Evolutionary conservation across 1,140 invertebrate genomes (phyloP), one percentile per base, ranked within the genome.

Genomic region (Bombus soroeensis): DNA sequence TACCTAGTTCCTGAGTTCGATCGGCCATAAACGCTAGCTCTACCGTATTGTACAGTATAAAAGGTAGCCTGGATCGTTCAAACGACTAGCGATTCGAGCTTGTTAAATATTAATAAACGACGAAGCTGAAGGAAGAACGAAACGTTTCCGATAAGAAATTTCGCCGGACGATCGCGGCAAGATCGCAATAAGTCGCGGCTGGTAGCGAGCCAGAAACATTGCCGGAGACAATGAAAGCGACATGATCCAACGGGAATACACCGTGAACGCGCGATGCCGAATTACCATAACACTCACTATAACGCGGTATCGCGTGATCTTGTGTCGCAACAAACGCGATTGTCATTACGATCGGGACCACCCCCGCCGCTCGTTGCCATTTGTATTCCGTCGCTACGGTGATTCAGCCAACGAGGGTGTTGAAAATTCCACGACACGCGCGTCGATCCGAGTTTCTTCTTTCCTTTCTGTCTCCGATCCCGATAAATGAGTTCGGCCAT

Each of bases 221-320:
- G 62, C 1, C 32, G 22, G 41, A 75, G 76, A 73, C 82, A 88
- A 85, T 73, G 64, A 85, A 66, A 76, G 66, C 39, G 76, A 32
- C n/a, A 75, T 57, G 88, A 89, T 89, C 77, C 73, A 66, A 18
- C 5, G 64, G n/a, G n/a, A n/a, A 72, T 76, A 72, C 62, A 76
- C 34, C 34, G 25, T 32, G n/a, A 43, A 13, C 81, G 32, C 41
- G 59, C 25, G 13, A 37, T 34, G 81, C 43, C 84, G 73, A 89
- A 89, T 89, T 88, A 87, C 86, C 81, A 83, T 87, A 88, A 81
- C 81, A 53, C 71, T 88, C 77, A 47, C 59, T 41, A 64, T 81
- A 75, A 73, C 79, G 80, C 47, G 34, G 64, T 87, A 88, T 89
- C 87, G 76, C 70, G 57, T 74, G 47, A 88, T 88, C 87, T 81